Evolutionary conservation across 2,113 vertebrate species (phyloP), one percentile per base, ranked within the genome.

Genomic region (Aspiorhynchus laticeps): DNA sequence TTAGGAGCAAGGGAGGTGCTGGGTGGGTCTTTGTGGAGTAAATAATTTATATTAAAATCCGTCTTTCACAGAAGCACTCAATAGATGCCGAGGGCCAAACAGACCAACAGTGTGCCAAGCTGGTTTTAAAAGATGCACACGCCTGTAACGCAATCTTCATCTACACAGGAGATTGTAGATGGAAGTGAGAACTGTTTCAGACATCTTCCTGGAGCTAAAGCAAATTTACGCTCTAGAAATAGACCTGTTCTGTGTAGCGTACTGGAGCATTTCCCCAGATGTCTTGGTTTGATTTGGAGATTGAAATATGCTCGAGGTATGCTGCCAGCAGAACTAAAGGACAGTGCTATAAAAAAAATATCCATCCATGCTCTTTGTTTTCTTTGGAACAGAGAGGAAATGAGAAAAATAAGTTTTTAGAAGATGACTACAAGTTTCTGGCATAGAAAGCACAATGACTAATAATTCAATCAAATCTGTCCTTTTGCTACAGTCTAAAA

Each of bases 11-110:
- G 93, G 91, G 90, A 92, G 91, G 91, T 90, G 88, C 92, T 93
- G 88, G 87, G 86, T 89, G 0, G 31, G 84, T 92, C 90, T 93
- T 91, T 92, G 89, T 80, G 75, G 91, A 90, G 92, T 93, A 90
- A 95, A 94, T 94, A 94, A 95, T 94, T 94, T 90, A 94, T 93
- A 91, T 93, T 89, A 92, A 93, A 77, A 93, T 92, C 92, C 90
- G 93, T 91, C 87, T 43, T 90, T 94, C 90, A 90, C 88, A 92
- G 82, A 87, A 90, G 88, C 90, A 91, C 87, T 90, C 87, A 92
- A 92, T 94, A 93, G 91, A 91, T 85, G 91, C 91, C 88, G 63
- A 87, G 76, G 89, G 90, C 90, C 91, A 90, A 85, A 86, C 91
- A 91, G 89, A 91, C 88, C 59, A 74, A 88, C 88, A 89, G 90